These are phyloP conservation scores for Tachina fera DNA, from an alignment of 2,888 invertebrate genomes.

Conservation along the genomic window DNA sequence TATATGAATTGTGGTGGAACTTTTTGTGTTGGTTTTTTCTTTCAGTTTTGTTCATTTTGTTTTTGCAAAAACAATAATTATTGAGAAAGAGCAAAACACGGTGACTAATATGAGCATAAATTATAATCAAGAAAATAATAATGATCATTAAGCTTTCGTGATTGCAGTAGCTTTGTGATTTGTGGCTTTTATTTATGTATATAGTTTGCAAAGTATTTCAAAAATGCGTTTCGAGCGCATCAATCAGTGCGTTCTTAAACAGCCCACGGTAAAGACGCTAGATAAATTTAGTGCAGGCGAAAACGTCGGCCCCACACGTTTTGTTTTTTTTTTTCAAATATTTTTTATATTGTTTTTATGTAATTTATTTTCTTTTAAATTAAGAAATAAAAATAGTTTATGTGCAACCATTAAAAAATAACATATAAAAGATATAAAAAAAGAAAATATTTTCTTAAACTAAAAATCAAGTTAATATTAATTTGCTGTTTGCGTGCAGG, in stretches of 20 bases:
- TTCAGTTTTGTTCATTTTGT: neutral
- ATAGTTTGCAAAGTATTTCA: slow-evolving; percentile 25
- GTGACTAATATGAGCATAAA: slow-evolving; percentile 43
- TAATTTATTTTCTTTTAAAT: slow-evolving; percentile 9
- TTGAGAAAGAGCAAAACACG: slow-evolving; percentile 7
- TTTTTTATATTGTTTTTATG: neutral
- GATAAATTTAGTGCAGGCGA: neutral
- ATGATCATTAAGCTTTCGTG: slow-evolving; percentile 53
- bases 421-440: neutral
- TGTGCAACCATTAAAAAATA: neutral
- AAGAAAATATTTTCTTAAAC: slow-evolving; percentile 4
- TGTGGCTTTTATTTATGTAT: slow-evolving; percentile 3
- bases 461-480: slow-evolving; percentile 2
- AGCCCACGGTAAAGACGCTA: slow-evolving; percentile 61
- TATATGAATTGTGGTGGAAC: neutral
- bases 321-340: slow-evolving; percentile 15
- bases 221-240: slow-evolving; percentile 61
- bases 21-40: slow-evolving; percentile 1
- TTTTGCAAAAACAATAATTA: slow-evolving; percentile 16
- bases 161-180: slow-evolving; percentile 24
- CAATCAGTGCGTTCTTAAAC: slow-evolving; percentile 70
- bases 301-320: slow-evolving; percentile 41
- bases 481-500: slow-evolving; percentile 36
- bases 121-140: slow-evolving; percentile 11
- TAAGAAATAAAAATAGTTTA: neutral